A percentile compares a stretch with the other conserved stretches of the same genome.
Conservation (phyloP, 2,797 vertebrate genomes). For the Macrochelys suwanniensis region DNA sequence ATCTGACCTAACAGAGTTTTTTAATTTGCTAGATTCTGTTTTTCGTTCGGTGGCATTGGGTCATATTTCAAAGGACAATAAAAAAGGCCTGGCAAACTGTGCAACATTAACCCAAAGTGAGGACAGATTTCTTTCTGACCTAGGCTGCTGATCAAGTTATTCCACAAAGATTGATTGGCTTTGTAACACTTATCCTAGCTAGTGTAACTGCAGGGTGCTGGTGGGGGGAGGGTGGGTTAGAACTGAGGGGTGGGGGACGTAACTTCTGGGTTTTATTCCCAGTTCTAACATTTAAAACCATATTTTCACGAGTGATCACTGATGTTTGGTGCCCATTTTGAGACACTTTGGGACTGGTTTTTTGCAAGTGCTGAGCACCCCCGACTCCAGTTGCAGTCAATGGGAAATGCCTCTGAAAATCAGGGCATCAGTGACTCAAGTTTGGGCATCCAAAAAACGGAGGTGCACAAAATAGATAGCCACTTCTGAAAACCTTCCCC, state of each 20-base stretch:
- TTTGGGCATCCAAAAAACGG: accelerated
- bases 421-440: background rate
- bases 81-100: background rate
- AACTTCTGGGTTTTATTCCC: background rate
- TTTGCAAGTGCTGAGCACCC: background rate
- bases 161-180: background rate
- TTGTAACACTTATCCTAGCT: background rate
- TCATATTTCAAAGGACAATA: background rate
- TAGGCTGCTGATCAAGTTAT: background rate
- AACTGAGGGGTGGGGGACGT: background rate
- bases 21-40: accelerated
- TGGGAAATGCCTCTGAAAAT: accelerated
- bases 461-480: background rate
- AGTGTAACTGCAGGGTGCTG: background rate
- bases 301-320: background rate
- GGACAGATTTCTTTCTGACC: background rate
- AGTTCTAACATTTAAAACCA: background rate
- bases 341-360: background rate
- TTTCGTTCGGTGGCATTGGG: background rate
- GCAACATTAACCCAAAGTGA: background rate
- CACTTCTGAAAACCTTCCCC: accelerated
- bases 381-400: background rate
- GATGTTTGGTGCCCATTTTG: background rate
- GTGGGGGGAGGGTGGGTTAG: background rate
- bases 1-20: background rate